These are phyloP conservation scores for Zapornia atra DNA, from an alignment of 2,113 vertebrate species.

Conservation along the genomic window DNA sequence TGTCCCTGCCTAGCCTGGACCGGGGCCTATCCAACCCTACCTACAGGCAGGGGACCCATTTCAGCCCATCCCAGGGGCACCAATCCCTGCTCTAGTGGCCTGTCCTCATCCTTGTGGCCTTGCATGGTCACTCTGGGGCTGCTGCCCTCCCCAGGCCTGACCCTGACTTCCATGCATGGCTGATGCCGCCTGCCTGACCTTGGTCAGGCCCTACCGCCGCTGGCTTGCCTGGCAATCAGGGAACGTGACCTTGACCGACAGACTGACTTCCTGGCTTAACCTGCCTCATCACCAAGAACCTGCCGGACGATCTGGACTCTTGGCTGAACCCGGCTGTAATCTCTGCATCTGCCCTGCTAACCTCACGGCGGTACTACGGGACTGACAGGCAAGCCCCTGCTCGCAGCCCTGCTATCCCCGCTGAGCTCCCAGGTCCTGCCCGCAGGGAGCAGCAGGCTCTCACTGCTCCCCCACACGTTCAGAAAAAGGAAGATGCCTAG, in stretches of 20 bases:
- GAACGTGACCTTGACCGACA: neutral
- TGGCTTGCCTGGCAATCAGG: neutral
- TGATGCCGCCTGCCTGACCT: neutral
- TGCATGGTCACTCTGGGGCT: neutral
- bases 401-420: accelerated
- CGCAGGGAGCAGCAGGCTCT: neutral
- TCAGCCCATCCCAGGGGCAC: neutral
- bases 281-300: neutral
- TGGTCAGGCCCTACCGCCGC: neutral
- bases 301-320: no score
- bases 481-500: no score
- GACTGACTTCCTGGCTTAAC: neutral
- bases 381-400: neutral
- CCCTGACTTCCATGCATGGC: neutral
- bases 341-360: neutral
- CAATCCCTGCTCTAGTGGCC: neutral
- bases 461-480: neutral
- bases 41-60: no score
- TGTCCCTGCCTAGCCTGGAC: neutral
- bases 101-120: neutral
- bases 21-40: neutral
- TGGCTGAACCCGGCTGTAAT: neutral
- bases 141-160: neutral
- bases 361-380: neutral
- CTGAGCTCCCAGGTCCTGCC: neutral